These are phyloP conservation scores for Axinella damicornis DNA, from an alignment of 37 sponge, comb jelly and placozoan species.

Conservation along the genomic window DNA sequence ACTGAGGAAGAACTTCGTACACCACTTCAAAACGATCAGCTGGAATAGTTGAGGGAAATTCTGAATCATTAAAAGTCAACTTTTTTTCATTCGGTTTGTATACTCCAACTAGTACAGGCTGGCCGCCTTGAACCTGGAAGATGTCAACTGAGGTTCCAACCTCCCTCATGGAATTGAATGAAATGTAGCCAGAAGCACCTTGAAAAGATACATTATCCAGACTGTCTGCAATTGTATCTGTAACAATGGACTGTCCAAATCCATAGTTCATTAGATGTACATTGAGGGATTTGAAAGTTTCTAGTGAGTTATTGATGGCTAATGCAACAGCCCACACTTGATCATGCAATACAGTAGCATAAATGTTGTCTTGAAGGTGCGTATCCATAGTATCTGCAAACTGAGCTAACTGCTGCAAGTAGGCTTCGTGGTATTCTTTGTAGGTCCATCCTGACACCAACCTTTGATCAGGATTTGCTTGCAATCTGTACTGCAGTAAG, in stretches of 20 bases:
- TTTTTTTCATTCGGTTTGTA: not conserved
- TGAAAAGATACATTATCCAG: constrained; percentile 16
- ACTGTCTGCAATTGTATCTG: constrained; percentile 3
- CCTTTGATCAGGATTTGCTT: not conserved
- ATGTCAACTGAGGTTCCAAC: not conserved
- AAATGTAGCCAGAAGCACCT: constrained; percentile 16
- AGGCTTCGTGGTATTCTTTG: constrained; percentile 25
- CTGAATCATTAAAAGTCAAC: not conserved
- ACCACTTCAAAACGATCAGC: constrained; percentile 19
- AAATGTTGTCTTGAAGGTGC: constrained; percentile 1
- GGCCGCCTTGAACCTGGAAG: constrained; percentile 21
- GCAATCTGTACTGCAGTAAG: constrained; percentile 1
- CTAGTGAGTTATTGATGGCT: constrained; percentile 51
- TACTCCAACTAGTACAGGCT: not conserved
- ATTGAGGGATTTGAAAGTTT: not conserved
- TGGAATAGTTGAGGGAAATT: not conserved
- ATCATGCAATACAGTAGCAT: constrained; percentile 44
- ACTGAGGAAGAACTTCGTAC: not conserved
- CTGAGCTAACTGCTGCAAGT: constrained; percentile 9
- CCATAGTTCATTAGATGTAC: not conserved
- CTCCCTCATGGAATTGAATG: not conserved
- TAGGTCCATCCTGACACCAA: constrained; percentile 23
- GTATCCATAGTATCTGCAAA: not conserved
- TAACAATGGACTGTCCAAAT: not conserved
- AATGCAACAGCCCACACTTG: constrained; percentile 54